Evolutionary conservation across 2,888 invertebrate species (phyloP).

Genomic region (Pyrrhia umbra): DNA sequence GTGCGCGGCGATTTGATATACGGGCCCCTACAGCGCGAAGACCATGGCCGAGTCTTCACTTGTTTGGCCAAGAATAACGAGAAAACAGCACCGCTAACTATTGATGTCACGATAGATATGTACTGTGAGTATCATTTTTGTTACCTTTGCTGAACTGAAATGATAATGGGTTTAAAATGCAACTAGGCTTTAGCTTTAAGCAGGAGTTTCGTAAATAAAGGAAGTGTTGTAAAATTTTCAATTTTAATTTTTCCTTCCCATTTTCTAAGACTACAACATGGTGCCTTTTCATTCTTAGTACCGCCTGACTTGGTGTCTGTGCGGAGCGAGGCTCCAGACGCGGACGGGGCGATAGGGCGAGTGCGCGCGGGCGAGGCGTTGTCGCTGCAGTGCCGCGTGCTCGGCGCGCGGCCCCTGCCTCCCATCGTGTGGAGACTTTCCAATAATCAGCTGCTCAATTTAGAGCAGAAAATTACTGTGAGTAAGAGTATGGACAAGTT

Average conservation of each 20-base stretch:
- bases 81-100: constrained; percentile 91
- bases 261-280: too few relatives aligned
- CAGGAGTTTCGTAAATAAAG: too few relatives aligned
- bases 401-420: constrained; percentile 83
- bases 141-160: too few relatives aligned
- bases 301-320: constrained; percentile 82
- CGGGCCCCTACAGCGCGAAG: constrained; percentile 91
- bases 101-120: constrained; percentile 92
- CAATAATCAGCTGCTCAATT: constrained; percentile 72
- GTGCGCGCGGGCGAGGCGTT: constrained; percentile 75
- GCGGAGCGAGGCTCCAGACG: constrained; percentile 64
- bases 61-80: constrained; percentile 93
- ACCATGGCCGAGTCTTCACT: constrained; percentile 91
- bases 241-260: too few relatives aligned
- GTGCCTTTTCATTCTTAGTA: constrained; percentile 66
- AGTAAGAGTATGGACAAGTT: constrained; percentile 44
- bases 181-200: too few relatives aligned
- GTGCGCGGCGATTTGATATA: constrained; percentile 91
- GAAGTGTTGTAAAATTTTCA: too few relatives aligned
- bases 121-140: constrained; percentile 90
- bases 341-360: constrained; percentile 64
- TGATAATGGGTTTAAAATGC: too few relatives aligned
- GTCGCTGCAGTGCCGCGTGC: constrained; percentile 80
- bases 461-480: constrained; percentile 81
- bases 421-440: constrained; percentile 77